Base-by-base conservation (phyloP, 2,797 vertebrate genomes). In the Enteromius anoplus region DNA sequence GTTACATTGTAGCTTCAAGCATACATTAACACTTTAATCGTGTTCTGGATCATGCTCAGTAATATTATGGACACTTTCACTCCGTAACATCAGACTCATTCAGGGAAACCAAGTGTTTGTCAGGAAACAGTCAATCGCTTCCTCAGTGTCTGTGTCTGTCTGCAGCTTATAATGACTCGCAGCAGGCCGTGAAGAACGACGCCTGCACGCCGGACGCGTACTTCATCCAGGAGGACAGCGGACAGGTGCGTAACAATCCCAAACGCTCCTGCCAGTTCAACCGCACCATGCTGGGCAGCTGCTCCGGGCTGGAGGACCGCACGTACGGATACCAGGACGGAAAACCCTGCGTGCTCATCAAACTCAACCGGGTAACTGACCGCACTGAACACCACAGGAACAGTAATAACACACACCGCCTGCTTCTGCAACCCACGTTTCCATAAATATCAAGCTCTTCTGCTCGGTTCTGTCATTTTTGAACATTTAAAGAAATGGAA, bases 231-330 rank as follows among this genome's bases (percentile, higher is more conserved):
- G 95, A 95, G 3, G 96, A 97, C 88, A 96, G 95, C 0, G 95
- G 93, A 15, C 91, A 94, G 68, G 91, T 95, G 69, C 90, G 92
- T 80, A 97, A 97, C 89, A 96, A 96, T 62, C 97, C 97, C 0
- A 98, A 97, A 66, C 94, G 95, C 11, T 95, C 96, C 9, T 97
- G 96, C 85, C 96, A 96, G 88, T 97, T 98, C 82, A 95, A 96
- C 79, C 93, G 96, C 26, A 96, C 96, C 0, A 66, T 91, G 72
- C 85, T 97, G 89, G 93, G 91, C 0, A 86, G 92, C 0, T 97
- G 96, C 69, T 96, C 96, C 0, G 96, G 96, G 17, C 32, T 95
- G 0, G 70, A 1, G 0, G 96, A 97, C 73, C 88, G 78, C 17
- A 94, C 88, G 32, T 97, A 95, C 10, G 96, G 96, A 80, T 97